Evolutionary conservation across 2,113 vertebrate species (phyloP).

Genomic region (Gallinago jamesoni): DNA sequence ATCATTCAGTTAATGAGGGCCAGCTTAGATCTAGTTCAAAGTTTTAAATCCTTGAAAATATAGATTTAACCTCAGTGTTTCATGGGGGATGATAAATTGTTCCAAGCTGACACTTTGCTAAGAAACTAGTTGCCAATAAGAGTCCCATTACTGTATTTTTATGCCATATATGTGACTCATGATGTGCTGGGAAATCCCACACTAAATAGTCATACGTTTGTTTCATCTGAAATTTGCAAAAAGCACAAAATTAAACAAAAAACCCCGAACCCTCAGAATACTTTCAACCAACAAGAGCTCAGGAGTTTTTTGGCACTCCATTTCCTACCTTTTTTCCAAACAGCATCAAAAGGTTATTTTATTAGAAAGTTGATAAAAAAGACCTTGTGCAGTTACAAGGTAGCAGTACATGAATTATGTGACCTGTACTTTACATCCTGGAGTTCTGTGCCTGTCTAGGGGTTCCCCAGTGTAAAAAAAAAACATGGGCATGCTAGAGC

Average conservation of each 20-base stretch:
- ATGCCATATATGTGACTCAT: background rate
- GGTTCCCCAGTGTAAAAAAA: background rate
- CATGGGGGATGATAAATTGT: background rate
- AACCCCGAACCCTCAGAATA: background rate
- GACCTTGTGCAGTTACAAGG: background rate
- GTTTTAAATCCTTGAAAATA: background rate
- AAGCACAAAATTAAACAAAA: background rate
- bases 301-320: background rate
- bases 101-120: background rate
- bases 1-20: background rate
- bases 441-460: background rate
- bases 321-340: background rate
- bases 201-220: background rate
- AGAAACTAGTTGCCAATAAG: background rate
- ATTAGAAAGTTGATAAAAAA: background rate
- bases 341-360: background rate
- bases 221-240: background rate
- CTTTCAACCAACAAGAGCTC: background rate
- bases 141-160: background rate
- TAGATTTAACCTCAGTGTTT: background rate
- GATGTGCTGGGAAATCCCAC: background rate
- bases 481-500: background rate
- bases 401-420: background rate
- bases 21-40: background rate
- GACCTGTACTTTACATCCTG: background rate